Evolutionary conservation across 23 tunicate genomes (phyloP).

Genomic region (Phallusia fumigata): DNA sequence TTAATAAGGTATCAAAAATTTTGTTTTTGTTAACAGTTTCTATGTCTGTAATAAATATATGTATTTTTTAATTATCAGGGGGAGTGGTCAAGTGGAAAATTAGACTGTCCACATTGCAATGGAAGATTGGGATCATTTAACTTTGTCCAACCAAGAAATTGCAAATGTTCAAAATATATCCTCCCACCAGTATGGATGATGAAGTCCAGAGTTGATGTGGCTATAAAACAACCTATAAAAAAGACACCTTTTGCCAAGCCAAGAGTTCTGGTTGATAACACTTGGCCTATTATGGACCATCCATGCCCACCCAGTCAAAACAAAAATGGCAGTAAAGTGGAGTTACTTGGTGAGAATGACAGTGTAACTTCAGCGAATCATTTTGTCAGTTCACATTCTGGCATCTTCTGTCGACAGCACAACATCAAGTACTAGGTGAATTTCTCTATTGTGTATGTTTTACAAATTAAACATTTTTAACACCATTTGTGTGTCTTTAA

Average conservation of each 20-base stretch:
- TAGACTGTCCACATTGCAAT: constrained; percentile 50
- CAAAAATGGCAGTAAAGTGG: not conserved
- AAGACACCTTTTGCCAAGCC: not conserved
- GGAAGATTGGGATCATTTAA: constrained; percentile 57
- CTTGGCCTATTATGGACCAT: constrained; percentile 7
- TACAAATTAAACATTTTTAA: not conserved
- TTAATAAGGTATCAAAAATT: constrained; percentile 31
- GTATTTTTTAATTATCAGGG: constrained; percentile 21
- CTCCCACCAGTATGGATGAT: constrained; percentile 58
- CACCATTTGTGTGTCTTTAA: not conserved
- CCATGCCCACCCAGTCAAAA: not conserved
- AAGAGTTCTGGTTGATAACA: not conserved
- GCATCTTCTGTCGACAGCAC: not conserved
- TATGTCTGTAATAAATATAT: too few relatives aligned
- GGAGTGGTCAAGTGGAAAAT: constrained; percentile 55
- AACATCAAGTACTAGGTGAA: not conserved
- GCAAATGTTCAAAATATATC: constrained; percentile 19
- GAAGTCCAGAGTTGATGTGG: constrained; percentile 48
- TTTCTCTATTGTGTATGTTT: not conserved
- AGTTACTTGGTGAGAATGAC: not conserved
- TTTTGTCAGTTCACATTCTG: not conserved
- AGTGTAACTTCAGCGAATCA: not conserved
- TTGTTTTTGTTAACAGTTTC: too few relatives aligned
- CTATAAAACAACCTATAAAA: not conserved
- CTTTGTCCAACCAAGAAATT: constrained; percentile 51